These are phyloP conservation scores for Chionis minor DNA, from an alignment of 2,113 vertebrate genomes.

Conservation along the genomic window DNA sequence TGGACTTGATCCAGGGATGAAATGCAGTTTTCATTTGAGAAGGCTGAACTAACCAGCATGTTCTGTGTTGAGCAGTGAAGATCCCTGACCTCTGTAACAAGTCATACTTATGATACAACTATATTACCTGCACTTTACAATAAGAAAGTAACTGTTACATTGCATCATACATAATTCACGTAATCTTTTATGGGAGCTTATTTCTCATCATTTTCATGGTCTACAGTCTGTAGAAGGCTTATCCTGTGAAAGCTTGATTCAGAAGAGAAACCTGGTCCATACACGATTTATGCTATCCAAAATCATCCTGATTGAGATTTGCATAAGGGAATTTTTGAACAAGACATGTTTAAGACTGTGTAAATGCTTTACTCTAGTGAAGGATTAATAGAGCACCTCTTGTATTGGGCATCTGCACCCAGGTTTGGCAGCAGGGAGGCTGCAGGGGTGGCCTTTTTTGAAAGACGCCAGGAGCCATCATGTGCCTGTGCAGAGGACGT, in stretches of 20 bases:
- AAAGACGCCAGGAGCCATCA: not conserved
- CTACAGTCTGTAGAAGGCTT: not conserved
- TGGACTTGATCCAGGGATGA: not conserved
- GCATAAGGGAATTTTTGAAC: not conserved
- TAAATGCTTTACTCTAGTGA: not conserved
- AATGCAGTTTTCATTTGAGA: not conserved
- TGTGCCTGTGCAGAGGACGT: not conserved
- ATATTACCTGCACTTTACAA: rapidly evolving
- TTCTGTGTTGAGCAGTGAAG: not conserved
- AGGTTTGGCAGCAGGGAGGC: not conserved
- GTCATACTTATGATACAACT: not conserved
- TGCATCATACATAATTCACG: not conserved
- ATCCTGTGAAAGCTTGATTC: not conserved
- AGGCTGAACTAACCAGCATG: not conserved
- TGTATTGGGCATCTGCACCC: not conserved
- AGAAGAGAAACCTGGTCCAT: not conserved
- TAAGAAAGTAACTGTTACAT: not conserved
- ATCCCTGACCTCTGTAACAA: not conserved
- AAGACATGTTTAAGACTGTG: not conserved
- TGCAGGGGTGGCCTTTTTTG: not conserved
- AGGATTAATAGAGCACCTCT: not conserved
- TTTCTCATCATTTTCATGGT: not conserved
- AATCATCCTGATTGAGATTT: not conserved
- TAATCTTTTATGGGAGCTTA: not conserved
- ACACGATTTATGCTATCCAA: not conserved